A percentile compares a stretch with the other conserved stretches of the same genome.
phyloP scores from a whole-genome alignment of 2,113 vertebrate species.

The Pogona vitticeps region DNA sequence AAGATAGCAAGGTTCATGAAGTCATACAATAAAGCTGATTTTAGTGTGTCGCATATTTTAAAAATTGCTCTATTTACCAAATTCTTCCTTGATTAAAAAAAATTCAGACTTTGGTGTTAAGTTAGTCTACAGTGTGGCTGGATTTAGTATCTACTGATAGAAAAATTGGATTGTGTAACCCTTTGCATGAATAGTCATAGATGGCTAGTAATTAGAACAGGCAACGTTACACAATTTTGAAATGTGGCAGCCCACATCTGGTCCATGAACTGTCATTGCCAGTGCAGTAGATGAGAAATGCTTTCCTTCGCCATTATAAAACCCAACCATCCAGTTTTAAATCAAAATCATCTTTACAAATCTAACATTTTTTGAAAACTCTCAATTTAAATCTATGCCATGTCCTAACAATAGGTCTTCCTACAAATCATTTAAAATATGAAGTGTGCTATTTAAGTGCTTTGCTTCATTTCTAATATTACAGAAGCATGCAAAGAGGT shows the following conservation, averaged over 20 bases:
- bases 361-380: background rate
- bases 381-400: background rate
- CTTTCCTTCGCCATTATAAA: background rate
- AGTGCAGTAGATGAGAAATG: background rate
- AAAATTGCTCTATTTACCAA: constrained; percentile 22
- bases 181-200: constrained; percentile 1
- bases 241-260: no score
- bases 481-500: background rate
- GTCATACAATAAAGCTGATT: background rate
- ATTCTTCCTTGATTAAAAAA: background rate
- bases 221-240: no score
- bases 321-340: background rate
- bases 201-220: no score
- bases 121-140: no score
- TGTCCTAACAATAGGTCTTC: background rate
- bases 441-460: background rate
- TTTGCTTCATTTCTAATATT: constrained; percentile 1
- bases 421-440: background rate
- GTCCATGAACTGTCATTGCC: no score
- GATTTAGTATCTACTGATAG: background rate
- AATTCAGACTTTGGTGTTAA: no score
- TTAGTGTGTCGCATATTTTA: constrained; percentile 27
- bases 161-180: background rate
- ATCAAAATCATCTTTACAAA: background rate
- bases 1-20: constrained; percentile 20